A percentile compares a stretch with the other conserved stretches of the same genome.
These are phyloP conservation scores for Parapristionchus giblindavisi DNA, from an alignment of 2,888 invertebrate genomes.

Conservation along the genomic window DNA sequence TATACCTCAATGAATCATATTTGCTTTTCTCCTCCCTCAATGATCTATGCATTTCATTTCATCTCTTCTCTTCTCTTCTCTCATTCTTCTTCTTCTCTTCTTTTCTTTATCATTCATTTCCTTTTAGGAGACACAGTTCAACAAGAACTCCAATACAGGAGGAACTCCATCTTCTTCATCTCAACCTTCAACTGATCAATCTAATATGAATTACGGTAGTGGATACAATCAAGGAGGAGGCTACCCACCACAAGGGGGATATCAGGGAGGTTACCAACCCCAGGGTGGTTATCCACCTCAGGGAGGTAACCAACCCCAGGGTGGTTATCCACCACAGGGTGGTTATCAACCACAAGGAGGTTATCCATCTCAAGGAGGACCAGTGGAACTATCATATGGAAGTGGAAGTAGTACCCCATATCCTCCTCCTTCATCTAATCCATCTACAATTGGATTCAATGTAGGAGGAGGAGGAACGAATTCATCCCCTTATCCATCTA, in stretches of 20 bases:
- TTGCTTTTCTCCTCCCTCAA: background rate
- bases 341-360: slow-evolving; percentile 27
- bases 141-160: slow-evolving; percentile 2
- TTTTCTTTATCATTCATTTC: slow-evolving; percentile 3
- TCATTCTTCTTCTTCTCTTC: background rate
- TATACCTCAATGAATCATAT: background rate
- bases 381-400: background rate
- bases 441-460: slow-evolving; percentile 24
- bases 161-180: slow-evolving; percentile 3
- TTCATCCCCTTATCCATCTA: background rate
- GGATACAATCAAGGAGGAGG: slow-evolving; percentile 27
- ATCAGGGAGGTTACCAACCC: slow-evolving; percentile 29
- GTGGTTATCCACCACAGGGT: slow-evolving; percentile 3
- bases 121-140: slow-evolving; percentile 8
- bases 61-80: background rate
- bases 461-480: slow-evolving; percentile 16
- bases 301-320: slow-evolving; percentile 22
- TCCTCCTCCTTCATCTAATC: slow-evolving; percentile 11
- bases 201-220: slow-evolving; percentile 30
- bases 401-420: background rate
- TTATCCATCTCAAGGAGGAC: background rate
- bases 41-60: background rate
- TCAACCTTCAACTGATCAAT: background rate
- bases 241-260: slow-evolving; percentile 9
- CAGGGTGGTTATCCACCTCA: slow-evolving; percentile 22